Evolutionary conservation across 2,888 invertebrate species (phyloP).

Genomic region (Chaetogeoica ovagalla): DNA sequence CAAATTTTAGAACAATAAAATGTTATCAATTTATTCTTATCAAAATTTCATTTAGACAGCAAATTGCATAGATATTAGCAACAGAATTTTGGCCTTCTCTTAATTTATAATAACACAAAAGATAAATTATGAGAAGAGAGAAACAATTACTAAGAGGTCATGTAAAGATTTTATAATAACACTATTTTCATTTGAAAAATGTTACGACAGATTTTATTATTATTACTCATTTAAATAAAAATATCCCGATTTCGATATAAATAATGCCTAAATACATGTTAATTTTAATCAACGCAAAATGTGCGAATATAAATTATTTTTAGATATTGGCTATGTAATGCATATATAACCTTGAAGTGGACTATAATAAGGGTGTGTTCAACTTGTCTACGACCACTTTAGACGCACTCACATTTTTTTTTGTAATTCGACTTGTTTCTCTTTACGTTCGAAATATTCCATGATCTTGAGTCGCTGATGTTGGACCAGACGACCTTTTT

Average conservation of each 20-base stretch:
- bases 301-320: neutral
- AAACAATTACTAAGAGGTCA: neutral
- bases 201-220: neutral
- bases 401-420: slow-evolving; percentile 87
- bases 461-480: slow-evolving; percentile 98
- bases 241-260: neutral
- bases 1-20: neutral
- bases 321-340: neutral
- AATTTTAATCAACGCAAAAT: too few species aligned
- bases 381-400: slow-evolving; percentile 48
- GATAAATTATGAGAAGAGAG: neutral
- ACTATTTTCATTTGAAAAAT: neutral
- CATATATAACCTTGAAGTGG: slow-evolving; percentile 25
- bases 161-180: neutral
- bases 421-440: slow-evolving; percentile 98
- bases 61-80: too few species aligned
- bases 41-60: too few species aligned
- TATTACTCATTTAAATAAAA: neutral
- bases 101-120: neutral
- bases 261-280: neutral
- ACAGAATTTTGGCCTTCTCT: too few species aligned
- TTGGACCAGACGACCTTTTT: slow-evolving; percentile 97
- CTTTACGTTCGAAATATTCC: slow-evolving; percentile 98
- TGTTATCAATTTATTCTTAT: neutral
- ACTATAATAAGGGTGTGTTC: slow-evolving; percentile 26